Conservation (phyloP, 1,140 invertebrate genomes). For the Papilio polyxenes region DNA sequence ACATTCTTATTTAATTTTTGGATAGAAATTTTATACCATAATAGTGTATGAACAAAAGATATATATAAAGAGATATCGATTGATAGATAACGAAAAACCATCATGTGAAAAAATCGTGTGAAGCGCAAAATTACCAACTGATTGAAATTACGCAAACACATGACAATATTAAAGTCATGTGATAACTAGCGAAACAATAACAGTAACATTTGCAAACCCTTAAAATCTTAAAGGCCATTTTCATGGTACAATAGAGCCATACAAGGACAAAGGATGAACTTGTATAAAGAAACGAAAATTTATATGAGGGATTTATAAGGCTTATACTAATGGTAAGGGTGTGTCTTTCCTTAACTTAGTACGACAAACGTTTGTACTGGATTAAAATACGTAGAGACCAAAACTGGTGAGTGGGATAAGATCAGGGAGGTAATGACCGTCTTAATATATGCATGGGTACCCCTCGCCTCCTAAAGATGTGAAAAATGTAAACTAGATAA, state of each 20-base stretch:
- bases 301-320: background rate
- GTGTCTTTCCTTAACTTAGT: background rate
- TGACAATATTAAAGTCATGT: background rate
- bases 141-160: background rate
- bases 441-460: too few species aligned
- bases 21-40: too few species aligned
- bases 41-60: too few species aligned
- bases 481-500: too few species aligned
- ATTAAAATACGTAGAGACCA: background rate
- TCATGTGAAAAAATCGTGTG: too few species aligned
- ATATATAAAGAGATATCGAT: too few species aligned
- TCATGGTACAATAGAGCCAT: background rate
- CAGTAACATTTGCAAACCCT: background rate
- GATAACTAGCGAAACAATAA: background rate
- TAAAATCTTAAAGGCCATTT: background rate
- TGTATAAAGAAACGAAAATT: background rate
- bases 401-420: too few species aligned
- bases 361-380: background rate
- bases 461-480: too few species aligned
- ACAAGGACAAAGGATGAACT: background rate
- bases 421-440: too few species aligned
- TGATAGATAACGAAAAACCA: too few species aligned
- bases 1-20: background rate
- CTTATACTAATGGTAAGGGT: constrained; percentile 9
- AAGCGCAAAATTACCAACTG: too few species aligned